Evolutionary conservation across 1,140 invertebrate genomes (phyloP).

Genomic region (Venustaconcha ellipsiformis): DNA sequence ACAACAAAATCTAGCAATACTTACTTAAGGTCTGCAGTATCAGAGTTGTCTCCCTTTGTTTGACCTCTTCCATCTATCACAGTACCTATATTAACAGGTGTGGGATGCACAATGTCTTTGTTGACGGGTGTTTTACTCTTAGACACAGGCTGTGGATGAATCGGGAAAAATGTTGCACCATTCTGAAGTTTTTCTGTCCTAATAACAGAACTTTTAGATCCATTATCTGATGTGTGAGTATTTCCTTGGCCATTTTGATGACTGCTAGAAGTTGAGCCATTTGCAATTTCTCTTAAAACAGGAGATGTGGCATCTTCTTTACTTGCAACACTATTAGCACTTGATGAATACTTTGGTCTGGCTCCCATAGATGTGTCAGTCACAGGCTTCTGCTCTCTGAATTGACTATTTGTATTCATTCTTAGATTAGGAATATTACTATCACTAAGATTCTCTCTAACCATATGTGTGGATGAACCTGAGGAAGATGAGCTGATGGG

Average conservation of each 20-base stretch:
- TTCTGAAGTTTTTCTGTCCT: constrained; percentile 43
- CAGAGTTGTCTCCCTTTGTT: not conserved
- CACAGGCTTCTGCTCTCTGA: no score
- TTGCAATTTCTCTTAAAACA: not conserved
- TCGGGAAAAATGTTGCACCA: constrained; percentile 59
- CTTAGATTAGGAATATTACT: no score
- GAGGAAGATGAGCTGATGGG: no score
- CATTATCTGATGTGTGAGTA: constrained; percentile 19
- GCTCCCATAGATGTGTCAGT: no score
- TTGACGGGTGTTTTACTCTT: constrained; percentile 23
- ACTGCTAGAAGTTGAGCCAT: not conserved
- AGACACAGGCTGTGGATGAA: constrained; percentile 59
- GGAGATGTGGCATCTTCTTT: constrained; percentile 4
- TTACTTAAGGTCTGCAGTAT: constrained; percentile 21
- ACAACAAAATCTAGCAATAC: constrained; percentile 6
- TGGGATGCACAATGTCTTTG: constrained; percentile 42
- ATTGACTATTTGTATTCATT: no score
- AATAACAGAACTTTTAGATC: constrained; percentile 23
- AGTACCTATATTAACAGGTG: constrained; percentile 20
- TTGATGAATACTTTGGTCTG: not conserved
- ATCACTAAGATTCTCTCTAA: no score
- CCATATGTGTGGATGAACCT: no score
- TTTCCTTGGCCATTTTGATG: constrained; percentile 3
- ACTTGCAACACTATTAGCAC: not conserved
- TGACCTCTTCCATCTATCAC: constrained; percentile 2